These are phyloP conservation scores for Ochropleura plecta DNA, from an alignment of 2,888 invertebrate species.

Conservation along the genomic window DNA sequence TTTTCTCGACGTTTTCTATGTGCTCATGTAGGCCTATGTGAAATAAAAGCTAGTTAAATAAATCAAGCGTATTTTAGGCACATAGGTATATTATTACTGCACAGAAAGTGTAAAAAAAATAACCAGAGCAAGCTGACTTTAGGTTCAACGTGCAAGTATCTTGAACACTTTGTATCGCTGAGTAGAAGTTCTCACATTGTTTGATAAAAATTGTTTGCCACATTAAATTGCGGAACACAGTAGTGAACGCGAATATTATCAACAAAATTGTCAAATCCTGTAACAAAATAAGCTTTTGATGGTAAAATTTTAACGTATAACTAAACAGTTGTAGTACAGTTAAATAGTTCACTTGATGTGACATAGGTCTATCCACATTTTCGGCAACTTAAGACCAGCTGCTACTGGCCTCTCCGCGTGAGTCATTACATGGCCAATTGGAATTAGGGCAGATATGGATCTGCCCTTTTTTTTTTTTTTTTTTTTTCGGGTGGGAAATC, in stretches of 20 bases:
- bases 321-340: background rate
- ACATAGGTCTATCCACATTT: background rate
- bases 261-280: background rate
- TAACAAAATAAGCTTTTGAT: background rate
- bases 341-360: background rate
- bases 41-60: no score
- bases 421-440: no score
- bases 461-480: no score
- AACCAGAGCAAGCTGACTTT: conserved; percentile 30
- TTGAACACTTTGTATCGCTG: conserved; percentile 26
- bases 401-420: background rate
- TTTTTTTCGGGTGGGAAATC: no score
- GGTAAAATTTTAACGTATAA: background rate
- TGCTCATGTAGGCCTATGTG: no score
- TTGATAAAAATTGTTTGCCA: conserved; percentile 1
- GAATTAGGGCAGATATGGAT: no score
- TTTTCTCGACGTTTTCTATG: no score
- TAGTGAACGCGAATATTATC: background rate
- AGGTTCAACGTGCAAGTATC: conserved; percentile 19
- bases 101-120: background rate
- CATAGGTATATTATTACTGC: background rate
- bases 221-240: background rate
- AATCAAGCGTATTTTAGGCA: background rate
- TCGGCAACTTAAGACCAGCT: background rate
- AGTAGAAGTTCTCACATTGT: conserved; percentile 39